Percentiles rank a stretch among this genome's conserved stretches.
phyloP scores from a whole-genome alignment of 1,140 invertebrate genomes.

The Nasonia longicornis region DNA sequence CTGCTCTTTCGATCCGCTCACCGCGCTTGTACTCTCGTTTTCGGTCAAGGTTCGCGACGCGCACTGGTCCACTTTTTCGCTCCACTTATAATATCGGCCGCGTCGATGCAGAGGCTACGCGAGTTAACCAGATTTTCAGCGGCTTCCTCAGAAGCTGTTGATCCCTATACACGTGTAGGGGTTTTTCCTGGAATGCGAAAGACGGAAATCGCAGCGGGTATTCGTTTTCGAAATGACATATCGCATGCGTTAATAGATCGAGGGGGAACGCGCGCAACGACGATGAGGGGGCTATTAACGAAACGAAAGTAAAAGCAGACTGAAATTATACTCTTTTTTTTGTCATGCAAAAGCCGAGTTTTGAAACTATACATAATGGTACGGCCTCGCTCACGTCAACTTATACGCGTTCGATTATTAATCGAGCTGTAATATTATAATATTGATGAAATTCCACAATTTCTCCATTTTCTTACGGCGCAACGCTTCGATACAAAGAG shows the following conservation, averaged over 20 bases:
- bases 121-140: constrained; percentile 19
- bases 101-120: background rate
- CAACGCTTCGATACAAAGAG: background rate
- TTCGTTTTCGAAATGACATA: no score
- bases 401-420: background rate
- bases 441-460: background rate
- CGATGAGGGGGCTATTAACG: background rate
- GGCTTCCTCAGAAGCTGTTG: constrained; percentile 1
- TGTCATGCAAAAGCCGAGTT: background rate
- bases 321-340: background rate
- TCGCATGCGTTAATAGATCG: no score
- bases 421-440: no score
- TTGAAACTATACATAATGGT: background rate
- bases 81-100: background rate
- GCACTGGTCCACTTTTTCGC: constrained; percentile 1
- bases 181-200: background rate
- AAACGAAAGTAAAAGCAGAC: background rate
- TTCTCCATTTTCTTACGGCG: background rate
- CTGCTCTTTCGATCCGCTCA: background rate
- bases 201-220: no score
- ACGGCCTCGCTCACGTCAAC: background rate
- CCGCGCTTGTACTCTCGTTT: constrained; percentile 48
- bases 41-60: constrained; percentile 52
- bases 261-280: no score
- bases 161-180: background rate